Evolutionary conservation across 2,888 invertebrate genomes (phyloP), one percentile per base, ranked within the genome.

Genomic region (Drosophila emarginata): DNA sequence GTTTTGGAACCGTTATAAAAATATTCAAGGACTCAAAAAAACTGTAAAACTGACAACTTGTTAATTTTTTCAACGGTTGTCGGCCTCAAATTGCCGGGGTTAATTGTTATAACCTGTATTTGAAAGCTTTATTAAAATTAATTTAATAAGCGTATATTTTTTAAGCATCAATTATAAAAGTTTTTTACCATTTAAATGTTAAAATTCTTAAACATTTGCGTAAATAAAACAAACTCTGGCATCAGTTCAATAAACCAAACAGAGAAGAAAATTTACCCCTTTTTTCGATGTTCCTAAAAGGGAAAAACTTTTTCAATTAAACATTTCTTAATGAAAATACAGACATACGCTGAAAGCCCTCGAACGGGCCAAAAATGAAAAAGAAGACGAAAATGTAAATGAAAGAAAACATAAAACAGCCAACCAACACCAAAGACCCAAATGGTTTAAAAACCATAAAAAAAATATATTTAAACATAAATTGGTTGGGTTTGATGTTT

Each of bases 221-320:
- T 58, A 15, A 32, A 40, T 23, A 50, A 61, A 63, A 53, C 61
- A 40, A 51, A 61, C 36, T 58, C 65, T 70, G 37, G 62, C 72
- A 70, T 64, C 53, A 61, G 86, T 72, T 83, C 70, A 62, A 78
- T 78, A 61, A 64, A 74, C 69, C 50, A 36, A 12, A 36, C 11
- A 36, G 28, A 11, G 54, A 36, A 54, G 45, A 45, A 45, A 45
- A 18, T 54, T 32, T 18, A 54, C 54, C 54, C 53, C 12, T 15
- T 52, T 26, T 40, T n/a, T 52, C 60, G 75, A 70, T 72, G 73
- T 37, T 64, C 50, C 80, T 75, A 76, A 82, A 84, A 86, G 82
- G 61, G 69, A 67, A 75, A 72, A 83, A 84, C 74, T 83, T 83
- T 87, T 82, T 81, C 87, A 82, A 82, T 82, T 86, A 86, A 80